Evolutionary conservation across 2,113 vertebrate genomes (phyloP).

Genomic region (Grantiella picta): DNA sequence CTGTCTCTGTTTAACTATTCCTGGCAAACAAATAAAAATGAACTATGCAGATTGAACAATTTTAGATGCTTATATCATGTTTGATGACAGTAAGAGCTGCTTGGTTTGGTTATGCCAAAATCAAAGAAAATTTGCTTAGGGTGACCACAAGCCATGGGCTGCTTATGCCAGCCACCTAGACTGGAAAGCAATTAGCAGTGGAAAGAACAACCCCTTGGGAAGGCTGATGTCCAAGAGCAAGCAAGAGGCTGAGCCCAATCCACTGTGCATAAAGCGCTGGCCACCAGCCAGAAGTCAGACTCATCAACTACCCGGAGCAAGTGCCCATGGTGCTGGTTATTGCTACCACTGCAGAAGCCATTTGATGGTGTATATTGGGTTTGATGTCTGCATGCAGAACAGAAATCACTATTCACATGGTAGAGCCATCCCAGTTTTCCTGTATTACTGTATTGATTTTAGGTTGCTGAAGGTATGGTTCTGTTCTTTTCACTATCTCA

Average conservation of each 20-base stretch:
- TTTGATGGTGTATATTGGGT: background rate
- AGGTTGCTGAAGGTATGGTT: background rate
- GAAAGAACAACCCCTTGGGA: background rate
- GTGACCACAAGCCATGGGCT: background rate
- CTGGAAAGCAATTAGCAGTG: background rate
- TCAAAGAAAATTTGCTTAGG: background rate
- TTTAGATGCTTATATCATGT: background rate
- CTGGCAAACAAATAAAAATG: background rate
- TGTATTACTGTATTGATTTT: background rate
- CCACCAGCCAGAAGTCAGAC: background rate
- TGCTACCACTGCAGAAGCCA: fast-evolving
- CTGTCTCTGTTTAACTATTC: background rate
- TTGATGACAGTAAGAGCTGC: background rate
- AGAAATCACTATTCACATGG: background rate
- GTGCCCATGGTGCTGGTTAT: too few species aligned
- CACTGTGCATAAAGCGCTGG: background rate
- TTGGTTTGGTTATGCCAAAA: background rate
- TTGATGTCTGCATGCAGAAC: background rate
- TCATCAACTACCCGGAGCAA: background rate
- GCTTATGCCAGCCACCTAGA: background rate
- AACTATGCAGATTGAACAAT: background rate
- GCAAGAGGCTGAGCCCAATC: background rate
- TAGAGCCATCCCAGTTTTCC: background rate
- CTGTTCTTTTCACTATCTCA: background rate
- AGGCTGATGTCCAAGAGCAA: background rate